Conservation (phyloP, 1,140 invertebrate genomes). For the Oedothorax gibbosus region DNA sequence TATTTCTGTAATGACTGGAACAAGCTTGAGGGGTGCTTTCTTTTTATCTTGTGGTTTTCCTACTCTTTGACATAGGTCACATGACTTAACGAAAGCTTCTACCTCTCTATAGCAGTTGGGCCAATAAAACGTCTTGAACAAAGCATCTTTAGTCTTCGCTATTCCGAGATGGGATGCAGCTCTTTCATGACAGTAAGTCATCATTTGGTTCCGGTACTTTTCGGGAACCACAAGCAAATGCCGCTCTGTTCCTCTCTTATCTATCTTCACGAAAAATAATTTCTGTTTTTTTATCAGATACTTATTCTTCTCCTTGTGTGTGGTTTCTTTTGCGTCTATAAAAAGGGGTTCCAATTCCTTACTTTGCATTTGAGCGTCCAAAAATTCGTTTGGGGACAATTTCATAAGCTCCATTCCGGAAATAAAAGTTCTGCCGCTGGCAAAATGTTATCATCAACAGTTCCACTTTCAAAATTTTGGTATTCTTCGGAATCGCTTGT, state of each 20-base stretch:
- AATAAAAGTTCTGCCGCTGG: background rate
- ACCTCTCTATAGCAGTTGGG: background rate
- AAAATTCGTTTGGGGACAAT: background rate
- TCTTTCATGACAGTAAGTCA: background rate
- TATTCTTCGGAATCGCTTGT: too few relatives aligned
- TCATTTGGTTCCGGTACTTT: background rate
- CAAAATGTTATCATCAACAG: too few relatives aligned
- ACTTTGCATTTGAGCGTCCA: background rate
- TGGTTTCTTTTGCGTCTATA: background rate
- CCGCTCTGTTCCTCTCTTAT: background rate
- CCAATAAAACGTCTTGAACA: background rate
- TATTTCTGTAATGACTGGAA: slow-evolving; percentile 5
- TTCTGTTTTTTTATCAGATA: background rate
- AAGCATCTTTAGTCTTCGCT: slow-evolving; percentile 7
- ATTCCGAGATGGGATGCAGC: background rate
- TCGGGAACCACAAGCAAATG: background rate
- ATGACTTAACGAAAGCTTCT: background rate
- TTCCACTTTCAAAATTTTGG: too few relatives aligned
- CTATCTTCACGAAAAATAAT: background rate
- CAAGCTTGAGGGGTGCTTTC: background rate
- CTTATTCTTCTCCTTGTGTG: background rate
- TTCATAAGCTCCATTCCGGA: background rate
- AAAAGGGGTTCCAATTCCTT: background rate
- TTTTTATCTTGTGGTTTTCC: background rate
- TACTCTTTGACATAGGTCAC: background rate